phyloP scores from a whole-genome alignment of 2,888 invertebrate genomes.

The Agapostemon virescens region DNA sequence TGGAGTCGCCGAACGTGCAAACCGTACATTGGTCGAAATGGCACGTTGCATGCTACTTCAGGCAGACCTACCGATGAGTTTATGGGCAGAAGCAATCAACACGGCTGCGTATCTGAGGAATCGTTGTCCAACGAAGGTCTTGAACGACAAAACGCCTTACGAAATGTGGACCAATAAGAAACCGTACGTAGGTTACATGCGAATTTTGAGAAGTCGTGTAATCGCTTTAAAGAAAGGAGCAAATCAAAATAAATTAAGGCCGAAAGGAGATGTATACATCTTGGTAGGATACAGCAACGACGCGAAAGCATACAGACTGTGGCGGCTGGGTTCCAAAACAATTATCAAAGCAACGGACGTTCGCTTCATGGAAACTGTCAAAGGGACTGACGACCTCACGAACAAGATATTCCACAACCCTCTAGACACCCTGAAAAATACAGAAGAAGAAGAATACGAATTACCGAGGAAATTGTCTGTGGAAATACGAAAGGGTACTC shows the following conservation, averaged over 20 bases:
- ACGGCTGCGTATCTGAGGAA: conserved; percentile 44
- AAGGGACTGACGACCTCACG: too few relatives aligned
- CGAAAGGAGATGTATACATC: conserved; percentile 53
- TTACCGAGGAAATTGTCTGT: too few relatives aligned
- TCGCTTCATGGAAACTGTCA: conserved; percentile 1
- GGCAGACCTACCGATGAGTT: conserved; percentile 50
- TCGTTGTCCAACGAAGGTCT: conserved; percentile 39
- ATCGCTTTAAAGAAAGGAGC: conserved; percentile 47
- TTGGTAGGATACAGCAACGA: conserved; percentile 55
- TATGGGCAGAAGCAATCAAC: conserved; percentile 69
- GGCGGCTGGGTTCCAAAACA: conserved; percentile 52
- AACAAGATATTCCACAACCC: too few relatives aligned
- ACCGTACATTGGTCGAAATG: conserved; percentile 68
- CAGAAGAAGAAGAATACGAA: too few relatives aligned
- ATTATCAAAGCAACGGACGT: conserved; percentile 59
- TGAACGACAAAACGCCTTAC: conserved; percentile 23
- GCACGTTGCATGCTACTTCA: conserved; percentile 67
- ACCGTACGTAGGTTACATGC: conserved; percentile 58
- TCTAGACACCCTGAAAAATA: too few relatives aligned
- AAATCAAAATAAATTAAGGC: conserved; percentile 52
- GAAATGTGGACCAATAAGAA: conserved; percentile 56
- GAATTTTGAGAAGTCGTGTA: conserved; percentile 53
- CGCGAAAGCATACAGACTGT: conserved; percentile 65
- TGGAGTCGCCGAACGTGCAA: conserved; percentile 69
- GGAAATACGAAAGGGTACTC: too few relatives aligned